These are phyloP conservation scores for Bambusicola thoracicus DNA, from an alignment of 2,113 vertebrate genomes.

Conservation along the genomic window DNA sequence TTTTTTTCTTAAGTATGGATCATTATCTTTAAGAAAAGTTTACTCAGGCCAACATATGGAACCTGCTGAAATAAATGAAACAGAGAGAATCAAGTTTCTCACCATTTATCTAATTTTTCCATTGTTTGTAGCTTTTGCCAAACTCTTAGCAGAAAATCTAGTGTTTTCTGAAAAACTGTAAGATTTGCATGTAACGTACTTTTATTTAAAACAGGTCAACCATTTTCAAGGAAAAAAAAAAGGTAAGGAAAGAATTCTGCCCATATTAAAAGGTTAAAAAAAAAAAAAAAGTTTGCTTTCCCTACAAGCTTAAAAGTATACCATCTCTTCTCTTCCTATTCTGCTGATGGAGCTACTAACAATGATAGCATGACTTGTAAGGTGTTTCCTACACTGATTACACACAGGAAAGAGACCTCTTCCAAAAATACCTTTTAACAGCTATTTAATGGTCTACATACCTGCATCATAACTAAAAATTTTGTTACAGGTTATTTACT, in stretches of 20 bases:
- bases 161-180: not conserved
- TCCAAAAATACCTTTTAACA: not conserved
- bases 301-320: not conserved
- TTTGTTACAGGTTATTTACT: not conserved
- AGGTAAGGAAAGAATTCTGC: not conserved
- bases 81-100: accelerated
- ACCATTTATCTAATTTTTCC: not conserved
- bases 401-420: not conserved
- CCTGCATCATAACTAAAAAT: not conserved
- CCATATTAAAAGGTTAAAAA: not conserved
- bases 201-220: not conserved
- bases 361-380: not conserved
- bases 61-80: not conserved
- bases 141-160: not conserved
- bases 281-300: not conserved
- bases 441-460: not conserved
- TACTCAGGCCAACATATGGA: not conserved
- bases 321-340: not conserved
- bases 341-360: not conserved
- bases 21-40: not conserved
- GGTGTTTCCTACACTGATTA: not conserved
- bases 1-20: not conserved
- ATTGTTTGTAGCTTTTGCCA: not conserved
- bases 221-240: not conserved
- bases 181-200: not conserved